Conservation (phyloP, 2,113 vertebrate species). For the Poeciliopsis turrubarensis region DNA sequence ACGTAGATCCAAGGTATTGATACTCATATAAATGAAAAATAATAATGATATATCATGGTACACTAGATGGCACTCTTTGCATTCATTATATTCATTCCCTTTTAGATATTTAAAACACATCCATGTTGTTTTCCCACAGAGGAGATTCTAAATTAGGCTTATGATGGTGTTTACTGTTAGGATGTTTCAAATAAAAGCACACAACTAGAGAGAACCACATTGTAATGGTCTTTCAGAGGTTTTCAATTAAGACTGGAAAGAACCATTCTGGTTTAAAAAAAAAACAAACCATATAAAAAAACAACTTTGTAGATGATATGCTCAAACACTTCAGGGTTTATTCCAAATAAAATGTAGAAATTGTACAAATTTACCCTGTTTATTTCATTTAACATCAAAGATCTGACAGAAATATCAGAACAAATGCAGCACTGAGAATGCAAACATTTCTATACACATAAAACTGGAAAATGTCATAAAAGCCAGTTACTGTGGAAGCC, state of each 20-base stretch:
- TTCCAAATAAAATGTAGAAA: conserved; percentile 19
- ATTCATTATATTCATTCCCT: background rate
- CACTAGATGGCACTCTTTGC: conserved; percentile 53
- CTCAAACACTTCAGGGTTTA: background rate
- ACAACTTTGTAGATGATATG: conserved; percentile 21
- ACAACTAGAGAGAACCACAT: background rate
- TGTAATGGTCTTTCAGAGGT: conserved; percentile 22
- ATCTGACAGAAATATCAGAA: too few relatives aligned
- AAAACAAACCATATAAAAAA: too few relatives aligned
- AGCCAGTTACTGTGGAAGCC: background rate
- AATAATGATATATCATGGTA: background rate
- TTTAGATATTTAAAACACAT: conserved; percentile 6
- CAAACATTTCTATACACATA: background rate
- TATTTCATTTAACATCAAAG: conserved; percentile 5
- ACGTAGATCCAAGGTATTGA: background rate
- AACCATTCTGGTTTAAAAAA: conserved; percentile 36
- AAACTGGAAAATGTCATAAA: background rate
- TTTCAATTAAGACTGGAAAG: conserved; percentile 27
- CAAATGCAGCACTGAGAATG: background rate
- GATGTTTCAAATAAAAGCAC: conserved; percentile 14
- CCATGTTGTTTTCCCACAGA: background rate
- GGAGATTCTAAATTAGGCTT: background rate
- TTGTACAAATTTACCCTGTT: conserved; percentile 7
- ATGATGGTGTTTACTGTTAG: background rate
- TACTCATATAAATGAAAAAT: conserved; percentile 19